Conservation (phyloP, 2,888 invertebrate species). For the Pristionchus arcanus region DNA sequence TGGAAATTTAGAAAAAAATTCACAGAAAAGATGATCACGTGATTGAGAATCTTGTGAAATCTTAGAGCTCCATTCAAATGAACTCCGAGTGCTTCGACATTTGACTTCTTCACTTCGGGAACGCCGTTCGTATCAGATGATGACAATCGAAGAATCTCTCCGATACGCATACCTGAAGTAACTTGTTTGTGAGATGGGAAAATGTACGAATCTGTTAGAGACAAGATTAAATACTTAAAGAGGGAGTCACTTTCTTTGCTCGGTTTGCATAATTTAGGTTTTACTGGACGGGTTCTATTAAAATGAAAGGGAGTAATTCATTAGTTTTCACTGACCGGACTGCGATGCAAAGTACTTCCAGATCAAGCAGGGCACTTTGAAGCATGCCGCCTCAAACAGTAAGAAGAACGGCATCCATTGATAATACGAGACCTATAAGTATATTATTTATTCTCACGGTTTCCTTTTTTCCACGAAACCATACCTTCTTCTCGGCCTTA, state of each 20-base stretch:
- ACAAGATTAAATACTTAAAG: no score
- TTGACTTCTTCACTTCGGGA: slow-evolving; percentile 74
- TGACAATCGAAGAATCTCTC: slow-evolving; percentile 75
- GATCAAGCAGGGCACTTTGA: slow-evolving; percentile 75
- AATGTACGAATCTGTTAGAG: no score
- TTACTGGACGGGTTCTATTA: no score
- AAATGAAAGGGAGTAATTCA: no score
- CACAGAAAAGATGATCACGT: slow-evolving; percentile 59
- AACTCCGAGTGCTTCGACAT: slow-evolving; percentile 71
- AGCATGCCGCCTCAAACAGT: slow-evolving; percentile 76
- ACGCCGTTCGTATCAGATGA: slow-evolving; percentile 76
- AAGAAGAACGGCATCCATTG: slow-evolving; percentile 77
- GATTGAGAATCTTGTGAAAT: slow-evolving; percentile 75
- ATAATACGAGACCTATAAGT: slow-evolving; percentile 67
- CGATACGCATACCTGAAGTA: slow-evolving; percentile 74
- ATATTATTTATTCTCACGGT: not conserved
- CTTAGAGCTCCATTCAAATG: slow-evolving; percentile 76
- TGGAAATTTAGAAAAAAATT: slow-evolving; percentile 3
- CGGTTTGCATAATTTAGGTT: no score
- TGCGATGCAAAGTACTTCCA: slow-evolving; percentile 78
- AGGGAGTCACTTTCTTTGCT: no score
- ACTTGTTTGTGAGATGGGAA: no score
- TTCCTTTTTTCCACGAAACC: not conserved
- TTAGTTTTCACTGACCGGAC: slow-evolving; percentile 64
- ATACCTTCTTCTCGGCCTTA: slow-evolving; percentile 58